These are phyloP conservation scores for Sarcophaga peregrina DNA, from an alignment of 1,140 invertebrate species.

Conservation along the genomic window DNA sequence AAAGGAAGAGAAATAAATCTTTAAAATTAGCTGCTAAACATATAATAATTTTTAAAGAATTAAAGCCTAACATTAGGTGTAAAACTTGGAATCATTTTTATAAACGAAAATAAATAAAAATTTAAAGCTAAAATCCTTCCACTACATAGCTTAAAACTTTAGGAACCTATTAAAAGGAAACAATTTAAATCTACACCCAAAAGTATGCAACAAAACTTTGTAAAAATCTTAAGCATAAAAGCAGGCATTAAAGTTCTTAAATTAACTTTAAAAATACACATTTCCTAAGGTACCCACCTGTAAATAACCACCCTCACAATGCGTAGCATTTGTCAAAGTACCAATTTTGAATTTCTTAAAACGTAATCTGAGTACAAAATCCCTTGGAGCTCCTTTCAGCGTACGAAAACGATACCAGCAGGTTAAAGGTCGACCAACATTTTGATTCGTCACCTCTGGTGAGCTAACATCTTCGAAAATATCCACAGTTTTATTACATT, in stretches of 20 bases:
- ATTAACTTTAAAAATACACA: not conserved
- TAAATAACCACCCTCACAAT: conserved; percentile 86
- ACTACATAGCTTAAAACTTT: too few relatives aligned
- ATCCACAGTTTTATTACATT: conserved; percentile 92
- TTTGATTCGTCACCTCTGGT: conserved; percentile 84
- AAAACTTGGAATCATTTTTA: too few relatives aligned
- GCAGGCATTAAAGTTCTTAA: too few relatives aligned
- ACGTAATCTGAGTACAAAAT: conserved; percentile 88
- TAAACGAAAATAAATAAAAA: too few relatives aligned
- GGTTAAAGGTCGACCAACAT: conserved; percentile 83
- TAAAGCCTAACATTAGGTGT: too few relatives aligned
- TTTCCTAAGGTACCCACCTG: conserved; percentile 77
- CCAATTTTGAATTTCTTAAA: conserved; percentile 95
- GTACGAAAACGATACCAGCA: conserved; percentile 90
- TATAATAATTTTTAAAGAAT: too few relatives aligned
- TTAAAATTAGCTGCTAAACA: not conserved
- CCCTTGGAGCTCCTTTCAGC: conserved; percentile 82
- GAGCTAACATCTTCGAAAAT: conserved; percentile 90
- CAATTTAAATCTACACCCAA: too few relatives aligned
- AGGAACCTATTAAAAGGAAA: too few relatives aligned
- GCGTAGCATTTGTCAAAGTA: conserved; percentile 83
- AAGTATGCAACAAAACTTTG: too few relatives aligned
- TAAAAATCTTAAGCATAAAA: too few relatives aligned
- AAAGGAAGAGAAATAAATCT: not conserved
- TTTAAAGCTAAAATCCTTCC: too few relatives aligned